Base-by-base conservation (phyloP, 2,797 vertebrate genomes). In the Labeo calbasu region DNA sequence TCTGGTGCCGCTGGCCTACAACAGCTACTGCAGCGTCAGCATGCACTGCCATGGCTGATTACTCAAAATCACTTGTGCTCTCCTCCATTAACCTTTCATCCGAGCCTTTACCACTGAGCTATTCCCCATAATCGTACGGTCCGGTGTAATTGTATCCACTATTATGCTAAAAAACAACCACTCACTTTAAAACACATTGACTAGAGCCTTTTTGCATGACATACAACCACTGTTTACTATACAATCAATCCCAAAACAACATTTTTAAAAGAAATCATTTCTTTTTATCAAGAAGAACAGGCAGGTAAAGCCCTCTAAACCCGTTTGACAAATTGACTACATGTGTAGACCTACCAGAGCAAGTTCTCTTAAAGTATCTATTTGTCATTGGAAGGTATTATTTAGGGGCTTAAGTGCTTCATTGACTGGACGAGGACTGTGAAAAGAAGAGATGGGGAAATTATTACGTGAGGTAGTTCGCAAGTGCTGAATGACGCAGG, bases 61-160 rank as follows among this genome's bases (percentile, higher is more conserved):
- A 69, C 82, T 76, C 48, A 66, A 81, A 46, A 84, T 85, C 61
- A 81, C 65, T 48, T 83, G 73, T 78, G 81, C 63, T 77, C 77
- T 82, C 72, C 81, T 46, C 82, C 79, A 85, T 87, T 87, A 86
- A 86, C 86, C 88, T 86, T 85, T 85, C 72, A 77, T 77, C 77
- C 19, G 4, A 61, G 84, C 77, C 73, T 71, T 70, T 81, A 83
- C 73, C 25, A 73, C 50, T n/a, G 13, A 46, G 81, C 84, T 65
- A 84, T 70, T 80, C 65, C 53, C 9, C 36, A 13, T 59, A 83
- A 83, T 81, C 71, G 85, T 70, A 40, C 6, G 11, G 77, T 79
- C 51, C 28, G 15, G 59, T 50, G n/a, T 79, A 83, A 85, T 59
- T 77, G 53, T 66, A 36, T 32, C 79, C 78, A 77, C 69, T 77